Percentiles rank a stretch among this genome's conserved stretches.
Conservation (phyloP, 1,140 invertebrate genomes). For the Brachionus paranguensis region DNA sequence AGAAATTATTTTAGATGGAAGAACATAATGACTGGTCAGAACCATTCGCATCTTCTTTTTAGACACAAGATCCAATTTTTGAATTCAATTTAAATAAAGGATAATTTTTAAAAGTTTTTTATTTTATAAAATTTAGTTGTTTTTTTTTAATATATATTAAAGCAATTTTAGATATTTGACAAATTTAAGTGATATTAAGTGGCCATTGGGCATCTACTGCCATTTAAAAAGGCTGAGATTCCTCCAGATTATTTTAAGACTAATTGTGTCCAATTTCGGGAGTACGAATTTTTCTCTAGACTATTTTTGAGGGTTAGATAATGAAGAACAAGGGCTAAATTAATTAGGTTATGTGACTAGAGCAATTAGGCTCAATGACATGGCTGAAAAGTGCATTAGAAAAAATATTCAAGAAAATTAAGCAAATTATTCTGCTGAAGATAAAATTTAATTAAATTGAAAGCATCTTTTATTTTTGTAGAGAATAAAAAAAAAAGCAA, state of each 20-base stretch:
- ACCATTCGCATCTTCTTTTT: too few relatives aligned
- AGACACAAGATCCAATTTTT: too few relatives aligned
- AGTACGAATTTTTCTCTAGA: neutral
- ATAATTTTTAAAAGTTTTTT: too few relatives aligned
- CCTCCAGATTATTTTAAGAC: neutral
- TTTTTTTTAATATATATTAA: too few relatives aligned
- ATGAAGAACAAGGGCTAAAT: neutral
- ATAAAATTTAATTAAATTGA: constrained; percentile 29
- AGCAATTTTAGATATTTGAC: neutral
- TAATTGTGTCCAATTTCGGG: neutral
- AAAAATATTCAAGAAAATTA: neutral
- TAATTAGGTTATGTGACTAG: neutral
- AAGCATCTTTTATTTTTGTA: neutral
- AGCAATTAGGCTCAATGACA: neutral
- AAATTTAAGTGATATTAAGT: neutral
- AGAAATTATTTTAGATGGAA: too few relatives aligned
- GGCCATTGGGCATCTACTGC: neutral
- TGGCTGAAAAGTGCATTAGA: neutral
- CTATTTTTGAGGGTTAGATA: neutral
- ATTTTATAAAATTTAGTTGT: too few relatives aligned
- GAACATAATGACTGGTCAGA: too few relatives aligned
- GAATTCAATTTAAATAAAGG: too few relatives aligned
- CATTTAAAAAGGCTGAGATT: neutral
- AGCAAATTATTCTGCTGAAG: neutral
- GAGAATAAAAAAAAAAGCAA: neutral